phyloP scores from a whole-genome alignment of 2,113 vertebrate species.

The Etheostoma spectabile region DNA sequence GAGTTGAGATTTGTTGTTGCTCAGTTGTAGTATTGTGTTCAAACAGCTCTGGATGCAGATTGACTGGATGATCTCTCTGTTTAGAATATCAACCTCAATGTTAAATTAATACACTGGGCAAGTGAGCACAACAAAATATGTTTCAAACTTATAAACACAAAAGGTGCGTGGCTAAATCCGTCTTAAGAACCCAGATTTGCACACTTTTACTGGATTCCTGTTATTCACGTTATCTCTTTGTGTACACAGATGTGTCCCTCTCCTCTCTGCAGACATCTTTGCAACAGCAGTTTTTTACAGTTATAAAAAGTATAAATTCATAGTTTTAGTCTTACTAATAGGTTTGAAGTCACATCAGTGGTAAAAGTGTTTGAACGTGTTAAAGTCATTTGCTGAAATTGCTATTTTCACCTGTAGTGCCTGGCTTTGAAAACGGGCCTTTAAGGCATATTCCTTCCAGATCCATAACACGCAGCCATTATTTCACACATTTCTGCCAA shows the following conservation, averaged over 20 bases:
- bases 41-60: too few relatives aligned
- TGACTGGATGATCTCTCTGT: too few relatives aligned
- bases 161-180: background rate
- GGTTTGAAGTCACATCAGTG: background rate
- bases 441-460: slow-evolving; percentile 11
- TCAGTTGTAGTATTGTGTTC: too few relatives aligned
- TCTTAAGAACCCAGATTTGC: background rate
- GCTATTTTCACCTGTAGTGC: slow-evolving; percentile 33
- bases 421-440: background rate
- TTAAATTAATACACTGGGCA: too few relatives aligned
- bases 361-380: background rate
- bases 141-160: background rate
- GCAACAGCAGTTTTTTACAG: slow-evolving; percentile 13
- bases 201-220: background rate
- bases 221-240: background rate
- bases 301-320: background rate
- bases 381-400: background rate
- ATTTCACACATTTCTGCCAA: slow-evolving; percentile 59
- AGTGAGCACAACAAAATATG: background rate
- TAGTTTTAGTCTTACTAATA: background rate
- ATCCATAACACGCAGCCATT: slow-evolving; percentile 53
- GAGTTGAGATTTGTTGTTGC: too few relatives aligned
- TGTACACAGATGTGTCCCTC: background rate
- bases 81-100: too few relatives aligned
- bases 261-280: background rate